These are phyloP conservation scores for Cryptotis parvus DNA, from an alignment of 2,113 vertebrate genomes.

Conservation along the genomic window DNA sequence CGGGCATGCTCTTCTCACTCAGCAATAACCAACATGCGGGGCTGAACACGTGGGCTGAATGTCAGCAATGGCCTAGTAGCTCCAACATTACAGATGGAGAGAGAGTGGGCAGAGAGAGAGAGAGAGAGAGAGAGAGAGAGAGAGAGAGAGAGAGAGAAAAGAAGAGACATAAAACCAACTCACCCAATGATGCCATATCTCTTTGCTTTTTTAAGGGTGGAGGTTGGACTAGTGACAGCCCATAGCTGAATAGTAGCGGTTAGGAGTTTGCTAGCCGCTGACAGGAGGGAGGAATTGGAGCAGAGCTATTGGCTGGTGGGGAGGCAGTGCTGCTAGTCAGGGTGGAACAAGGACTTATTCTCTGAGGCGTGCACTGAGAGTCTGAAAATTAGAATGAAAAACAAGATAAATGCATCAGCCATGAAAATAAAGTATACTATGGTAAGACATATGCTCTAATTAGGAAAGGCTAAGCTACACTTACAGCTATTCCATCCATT, in stretches of 20 bases:
- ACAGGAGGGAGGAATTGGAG: conserved; percentile 94
- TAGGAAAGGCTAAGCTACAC: background rate
- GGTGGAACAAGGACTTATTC: conserved; percentile 98
- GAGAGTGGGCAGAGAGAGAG: no score
- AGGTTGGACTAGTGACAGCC: conserved; percentile 96
- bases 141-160: background rate
- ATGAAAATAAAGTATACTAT: background rate
- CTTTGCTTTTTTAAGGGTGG: conserved; percentile 98
- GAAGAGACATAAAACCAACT: conserved; percentile 78
- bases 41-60: no score
- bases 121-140: no score
- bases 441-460: conserved; percentile 12
- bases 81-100: no score
- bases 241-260: conserved; percentile 92
- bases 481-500: background rate
- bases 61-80: no score
- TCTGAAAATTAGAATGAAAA: conserved; percentile 82
- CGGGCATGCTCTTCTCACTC: no score
- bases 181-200: conserved; percentile 98
- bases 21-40: no score
- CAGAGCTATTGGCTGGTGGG: conserved; percentile 97
- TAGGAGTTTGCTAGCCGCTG: conserved; percentile 89
- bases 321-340: conserved; percentile 99
- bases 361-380: conserved; percentile 92
- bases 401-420: background rate